A percentile compares a stretch with the other conserved stretches of the same genome.
Evolutionary conservation across 2,888 invertebrate species (phyloP).

Genomic region (Plemyria rubiginata): DNA sequence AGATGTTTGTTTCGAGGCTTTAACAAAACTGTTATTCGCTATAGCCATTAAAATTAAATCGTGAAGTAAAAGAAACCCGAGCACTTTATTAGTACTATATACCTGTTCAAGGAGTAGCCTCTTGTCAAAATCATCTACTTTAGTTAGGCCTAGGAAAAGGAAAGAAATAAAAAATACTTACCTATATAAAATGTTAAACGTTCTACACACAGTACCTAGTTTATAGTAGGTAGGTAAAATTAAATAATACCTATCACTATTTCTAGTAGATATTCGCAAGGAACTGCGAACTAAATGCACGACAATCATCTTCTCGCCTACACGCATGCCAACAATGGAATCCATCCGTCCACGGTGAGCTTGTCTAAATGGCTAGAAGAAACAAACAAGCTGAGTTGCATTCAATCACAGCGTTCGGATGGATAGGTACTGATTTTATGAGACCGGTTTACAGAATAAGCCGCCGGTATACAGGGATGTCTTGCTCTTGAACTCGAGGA

Average conservation of each 20-base stretch:
- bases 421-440: slow-evolving; percentile 54
- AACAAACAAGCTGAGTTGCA: slow-evolving; percentile 36
- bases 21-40: too few relatives aligned
- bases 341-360: slow-evolving; percentile 52
- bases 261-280: slow-evolving; percentile 70
- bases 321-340: slow-evolving; percentile 50
- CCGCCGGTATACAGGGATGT: slow-evolving; percentile 86
- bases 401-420: slow-evolving; percentile 48
- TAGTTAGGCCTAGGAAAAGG: slow-evolving; percentile 57
- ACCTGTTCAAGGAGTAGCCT: not conserved
- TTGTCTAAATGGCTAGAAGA: slow-evolving; percentile 34
- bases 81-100: not conserved
- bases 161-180: slow-evolving; percentile 46
- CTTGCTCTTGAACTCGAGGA: slow-evolving; percentile 82
- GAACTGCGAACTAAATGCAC: slow-evolving; percentile 77
- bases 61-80: not conserved
- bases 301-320: slow-evolving; percentile 64
- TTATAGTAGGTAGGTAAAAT: slow-evolving; percentile 37
- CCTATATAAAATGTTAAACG: slow-evolving; percentile 32
- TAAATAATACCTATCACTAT: slow-evolving; percentile 54
- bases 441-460: slow-evolving; percentile 81
- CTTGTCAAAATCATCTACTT: slow-evolving; percentile 15
- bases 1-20: too few relatives aligned
- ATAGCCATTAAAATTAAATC: not conserved
- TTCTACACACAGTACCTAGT: slow-evolving; percentile 37